phyloP scores from a whole-genome alignment of 1,140 invertebrate genomes.

The Helicoverpa armigera region DNA sequence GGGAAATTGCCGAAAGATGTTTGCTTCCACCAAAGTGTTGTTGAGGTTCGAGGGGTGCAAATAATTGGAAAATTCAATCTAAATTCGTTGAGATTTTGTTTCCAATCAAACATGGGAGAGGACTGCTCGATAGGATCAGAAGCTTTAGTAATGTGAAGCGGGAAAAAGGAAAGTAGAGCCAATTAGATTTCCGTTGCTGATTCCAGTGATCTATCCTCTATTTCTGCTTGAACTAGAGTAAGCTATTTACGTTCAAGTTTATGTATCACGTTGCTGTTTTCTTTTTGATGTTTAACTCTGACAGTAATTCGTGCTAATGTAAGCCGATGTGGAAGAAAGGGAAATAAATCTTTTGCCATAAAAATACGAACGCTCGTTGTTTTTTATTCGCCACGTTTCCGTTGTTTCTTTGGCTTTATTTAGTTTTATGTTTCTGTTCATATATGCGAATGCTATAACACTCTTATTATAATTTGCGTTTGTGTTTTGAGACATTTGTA shows the following conservation, averaged over 20 bases:
- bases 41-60: conserved; percentile 54
- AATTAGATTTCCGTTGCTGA: conserved; percentile 41
- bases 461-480: not conserved
- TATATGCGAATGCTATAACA: not conserved
- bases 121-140: conserved; percentile 39
- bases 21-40: conserved; percentile 64
- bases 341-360: conserved; percentile 36
- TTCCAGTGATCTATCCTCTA: not conserved
- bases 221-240: not conserved
- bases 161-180: conserved; percentile 18
- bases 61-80: conserved; percentile 71
- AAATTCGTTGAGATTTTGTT: conserved; percentile 54
- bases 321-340: conserved; percentile 15
- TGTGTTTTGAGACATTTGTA: not conserved
- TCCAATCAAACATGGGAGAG: conserved; percentile 41
- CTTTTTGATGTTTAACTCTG: conserved; percentile 30
- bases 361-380: conserved; percentile 23
- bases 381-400: conserved; percentile 3
- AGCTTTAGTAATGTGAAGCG: conserved; percentile 22
- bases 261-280: conserved; percentile 16
- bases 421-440: conserved; percentile 18
- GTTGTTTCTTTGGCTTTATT: conserved; percentile 5
- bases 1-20: conserved; percentile 66
- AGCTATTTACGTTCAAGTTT: conserved; percentile 36
- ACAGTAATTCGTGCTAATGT: conserved; percentile 43